Percentiles rank a stretch among this genome's conserved stretches.
Evolutionary conservation across 2,113 vertebrate species (phyloP).

Genomic region (Malurus melanocephalus): DNA sequence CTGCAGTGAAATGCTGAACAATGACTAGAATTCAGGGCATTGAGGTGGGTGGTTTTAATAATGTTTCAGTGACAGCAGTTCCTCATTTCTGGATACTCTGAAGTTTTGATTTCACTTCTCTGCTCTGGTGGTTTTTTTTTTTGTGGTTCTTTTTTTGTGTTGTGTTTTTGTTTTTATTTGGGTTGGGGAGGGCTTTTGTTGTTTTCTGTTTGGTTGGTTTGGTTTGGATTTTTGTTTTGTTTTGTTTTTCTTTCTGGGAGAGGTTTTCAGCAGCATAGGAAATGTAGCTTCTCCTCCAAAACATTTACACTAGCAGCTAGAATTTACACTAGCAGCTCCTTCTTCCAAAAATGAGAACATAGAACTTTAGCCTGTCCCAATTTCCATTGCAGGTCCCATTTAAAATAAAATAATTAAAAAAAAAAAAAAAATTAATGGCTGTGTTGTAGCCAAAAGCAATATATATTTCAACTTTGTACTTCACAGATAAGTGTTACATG

Average conservation of each 20-base stretch:
- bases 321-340: neutral
- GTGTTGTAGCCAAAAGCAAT: neutral
- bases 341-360: neutral
- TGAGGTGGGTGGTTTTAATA: neutral
- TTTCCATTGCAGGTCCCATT: neutral
- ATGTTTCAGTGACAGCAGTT: neutral
- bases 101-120: neutral
- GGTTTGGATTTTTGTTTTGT: neutral
- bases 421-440: neutral
- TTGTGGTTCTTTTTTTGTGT: neutral
- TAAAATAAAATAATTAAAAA: neutral
- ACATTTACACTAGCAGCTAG: neutral
- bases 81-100: neutral
- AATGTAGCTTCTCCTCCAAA: neutral
- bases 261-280: neutral
- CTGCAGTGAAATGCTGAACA: neutral
- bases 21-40: neutral
- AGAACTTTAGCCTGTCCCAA: neutral
- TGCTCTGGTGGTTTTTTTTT: neutral
- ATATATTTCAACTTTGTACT: neutral
- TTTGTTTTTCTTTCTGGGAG: neutral
- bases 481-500: neutral
- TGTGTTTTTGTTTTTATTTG: neutral
- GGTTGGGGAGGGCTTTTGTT: no score
- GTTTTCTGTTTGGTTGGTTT: neutral